These are phyloP conservation scores for Elachura formosa DNA, from an alignment of 2,113 vertebrate species.

Conservation along the genomic window DNA sequence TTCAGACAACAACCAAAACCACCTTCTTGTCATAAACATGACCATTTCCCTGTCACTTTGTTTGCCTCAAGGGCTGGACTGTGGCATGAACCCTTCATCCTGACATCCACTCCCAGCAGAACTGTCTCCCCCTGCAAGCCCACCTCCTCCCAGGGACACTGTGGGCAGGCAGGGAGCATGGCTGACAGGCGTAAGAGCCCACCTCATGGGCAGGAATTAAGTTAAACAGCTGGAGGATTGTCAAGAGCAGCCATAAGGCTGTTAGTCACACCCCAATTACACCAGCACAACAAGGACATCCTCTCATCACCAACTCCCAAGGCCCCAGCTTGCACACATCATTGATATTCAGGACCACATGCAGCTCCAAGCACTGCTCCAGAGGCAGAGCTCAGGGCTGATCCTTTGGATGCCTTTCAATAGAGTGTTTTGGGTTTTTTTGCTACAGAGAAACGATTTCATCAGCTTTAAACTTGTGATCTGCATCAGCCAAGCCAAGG, in stretches of 20 bases:
- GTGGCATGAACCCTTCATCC: not conserved
- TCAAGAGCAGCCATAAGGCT: constrained; percentile 8
- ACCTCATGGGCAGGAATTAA: not conserved
- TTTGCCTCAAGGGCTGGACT: not conserved
- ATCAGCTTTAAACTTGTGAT: constrained; percentile 30
- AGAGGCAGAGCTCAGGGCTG: not conserved
- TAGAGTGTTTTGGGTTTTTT: not conserved
- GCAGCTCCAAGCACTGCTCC: not conserved
- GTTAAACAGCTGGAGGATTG: not conserved
- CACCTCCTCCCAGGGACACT: not conserved
- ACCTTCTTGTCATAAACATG: not conserved
- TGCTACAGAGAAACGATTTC: not conserved
- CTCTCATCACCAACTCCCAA: not conserved
- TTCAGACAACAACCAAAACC: not conserved
- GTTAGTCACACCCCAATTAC: constrained; percentile 16
- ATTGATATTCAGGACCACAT: not conserved
- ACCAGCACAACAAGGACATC: constrained; percentile 19
- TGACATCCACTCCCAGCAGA: not conserved
- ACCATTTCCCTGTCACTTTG: not conserved
- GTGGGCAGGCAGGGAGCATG: not conserved
- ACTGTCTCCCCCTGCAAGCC: not conserved
- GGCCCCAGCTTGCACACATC: not conserved
- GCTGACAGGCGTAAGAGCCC: not conserved
- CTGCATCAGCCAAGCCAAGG: not conserved
- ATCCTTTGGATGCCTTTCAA: constrained; percentile 32